phyloP scores from a whole-genome alignment of 2,888 invertebrate species.

The Bombyx huttoni region DNA sequence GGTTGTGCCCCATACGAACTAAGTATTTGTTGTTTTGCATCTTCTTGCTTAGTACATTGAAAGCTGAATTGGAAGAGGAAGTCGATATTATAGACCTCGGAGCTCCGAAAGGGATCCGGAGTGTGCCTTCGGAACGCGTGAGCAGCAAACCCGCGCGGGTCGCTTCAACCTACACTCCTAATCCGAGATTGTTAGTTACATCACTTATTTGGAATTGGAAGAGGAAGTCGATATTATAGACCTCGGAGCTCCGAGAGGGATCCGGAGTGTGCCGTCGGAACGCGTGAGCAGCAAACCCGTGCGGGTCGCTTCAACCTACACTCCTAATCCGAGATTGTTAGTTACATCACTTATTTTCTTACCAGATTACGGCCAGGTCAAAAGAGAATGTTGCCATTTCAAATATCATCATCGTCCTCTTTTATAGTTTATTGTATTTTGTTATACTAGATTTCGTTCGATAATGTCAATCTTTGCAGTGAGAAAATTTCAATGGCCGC shows the following conservation, averaged over 20 bases:
- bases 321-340: slow-evolving; percentile 28
- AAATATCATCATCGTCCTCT: too few relatives aligned
- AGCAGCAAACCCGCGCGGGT: slow-evolving; percentile 27
- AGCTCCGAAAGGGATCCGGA: slow-evolving; percentile 15
- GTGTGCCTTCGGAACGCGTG: slow-evolving; percentile 15
- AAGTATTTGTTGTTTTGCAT: too few relatives aligned
- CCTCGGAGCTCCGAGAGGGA: slow-evolving; percentile 20
- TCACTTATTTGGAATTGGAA: background rate
- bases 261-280: slow-evolving; percentile 11
- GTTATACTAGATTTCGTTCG: too few relatives aligned
- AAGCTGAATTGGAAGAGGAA: slow-evolving; percentile 8
- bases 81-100: slow-evolving; percentile 27
- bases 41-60: background rate
- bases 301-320: slow-evolving; percentile 13
- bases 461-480: too few relatives aligned
- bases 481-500: too few relatives aligned
- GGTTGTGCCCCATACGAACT: too few relatives aligned
- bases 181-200: slow-evolving; percentile 44
- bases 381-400: too few relatives aligned
- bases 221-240: slow-evolving; percentile 24
- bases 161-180: slow-evolving; percentile 25
- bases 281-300: slow-evolving; percentile 32
- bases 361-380: too few relatives aligned
- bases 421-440: too few relatives aligned
- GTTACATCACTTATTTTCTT: background rate